Evolutionary conservation across 2,113 vertebrate genomes (phyloP).

Genomic region (Nesoenas mayeri): DNA sequence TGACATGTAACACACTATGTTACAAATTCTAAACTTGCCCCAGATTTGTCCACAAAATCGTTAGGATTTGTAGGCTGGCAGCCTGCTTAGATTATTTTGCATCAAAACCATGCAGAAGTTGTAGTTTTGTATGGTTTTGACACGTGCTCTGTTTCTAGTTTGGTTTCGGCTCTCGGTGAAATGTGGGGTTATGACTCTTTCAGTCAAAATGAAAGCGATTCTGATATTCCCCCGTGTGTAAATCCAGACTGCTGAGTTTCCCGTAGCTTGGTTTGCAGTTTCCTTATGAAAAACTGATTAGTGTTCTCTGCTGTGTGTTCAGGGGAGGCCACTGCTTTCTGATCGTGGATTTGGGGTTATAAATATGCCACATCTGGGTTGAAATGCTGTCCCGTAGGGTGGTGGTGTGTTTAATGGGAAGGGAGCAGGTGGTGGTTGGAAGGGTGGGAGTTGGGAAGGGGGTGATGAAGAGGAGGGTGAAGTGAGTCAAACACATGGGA

Average conservation of each 20-base stretch:
- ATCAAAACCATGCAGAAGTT: constrained; percentile 53
- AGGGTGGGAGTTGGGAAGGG: neutral
- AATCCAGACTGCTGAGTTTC: constrained; percentile 64
- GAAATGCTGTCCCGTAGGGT: neutral
- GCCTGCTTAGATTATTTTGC: constrained; percentile 60
- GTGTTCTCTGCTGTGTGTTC: neutral
- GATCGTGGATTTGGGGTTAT: rapidly evolving
- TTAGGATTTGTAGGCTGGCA: constrained; percentile 67
- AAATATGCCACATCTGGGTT: neutral
- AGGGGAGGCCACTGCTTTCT: neutral
- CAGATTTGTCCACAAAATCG: constrained; percentile 58
- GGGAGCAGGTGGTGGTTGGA: neutral
- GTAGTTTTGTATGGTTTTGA: constrained; percentile 40
- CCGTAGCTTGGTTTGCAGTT: neutral
- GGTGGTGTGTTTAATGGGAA: rapidly evolving
- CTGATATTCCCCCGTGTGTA: constrained; percentile 44
- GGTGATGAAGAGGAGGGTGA: neutral
- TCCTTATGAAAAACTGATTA: constrained; percentile 30
- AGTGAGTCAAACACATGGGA: rapidly evolving
- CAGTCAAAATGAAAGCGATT: constrained; percentile 57
- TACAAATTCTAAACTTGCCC: constrained; percentile 65
- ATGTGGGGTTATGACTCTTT: constrained; percentile 58
- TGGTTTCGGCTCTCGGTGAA: constrained; percentile 36
- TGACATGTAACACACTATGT: constrained; percentile 38
- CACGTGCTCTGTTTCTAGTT: constrained; percentile 64